These are phyloP conservation scores for Tipula unca DNA, from an alignment of 2,888 invertebrate species.

Conservation along the genomic window DNA sequence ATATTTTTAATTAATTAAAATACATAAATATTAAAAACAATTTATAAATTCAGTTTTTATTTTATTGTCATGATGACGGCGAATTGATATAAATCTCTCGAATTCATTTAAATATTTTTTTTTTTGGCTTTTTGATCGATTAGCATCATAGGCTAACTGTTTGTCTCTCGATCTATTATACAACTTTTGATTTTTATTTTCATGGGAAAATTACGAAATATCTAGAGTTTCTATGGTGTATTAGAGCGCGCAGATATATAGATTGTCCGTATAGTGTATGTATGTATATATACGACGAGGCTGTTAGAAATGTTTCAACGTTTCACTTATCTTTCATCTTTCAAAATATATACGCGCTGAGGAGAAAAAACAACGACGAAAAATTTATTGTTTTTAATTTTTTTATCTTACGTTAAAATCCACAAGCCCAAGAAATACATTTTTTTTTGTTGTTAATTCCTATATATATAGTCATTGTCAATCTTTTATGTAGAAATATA, in stretches of 20 bases:
- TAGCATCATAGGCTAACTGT: slow-evolving; percentile 3
- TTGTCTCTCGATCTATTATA: neutral
- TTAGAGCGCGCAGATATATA: neutral
- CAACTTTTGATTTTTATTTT: neutral
- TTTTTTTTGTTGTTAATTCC: neutral
- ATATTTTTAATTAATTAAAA: slow-evolving; percentile 2
- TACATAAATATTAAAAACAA: neutral
- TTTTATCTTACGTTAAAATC: neutral
- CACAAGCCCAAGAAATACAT: neutral
- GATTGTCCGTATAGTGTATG: neutral
- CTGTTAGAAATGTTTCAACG: slow-evolving; percentile 14
- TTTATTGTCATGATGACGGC: slow-evolving; percentile 14
- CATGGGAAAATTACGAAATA: neutral
- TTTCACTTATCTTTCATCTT: neutral
- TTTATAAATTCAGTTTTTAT: neutral
- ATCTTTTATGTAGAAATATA: neutral
- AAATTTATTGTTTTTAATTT: neutral
- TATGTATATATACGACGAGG: neutral
- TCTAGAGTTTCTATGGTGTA: neutral
- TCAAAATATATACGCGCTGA: neutral
- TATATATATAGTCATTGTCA: neutral
- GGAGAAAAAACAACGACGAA: neutral
- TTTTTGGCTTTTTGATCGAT: neutral
- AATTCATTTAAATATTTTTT: neutral
- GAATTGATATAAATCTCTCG: neutral